phyloP scores from a whole-genome alignment of 2,888 invertebrate genomes.

The Epistrophe eligans region DNA sequence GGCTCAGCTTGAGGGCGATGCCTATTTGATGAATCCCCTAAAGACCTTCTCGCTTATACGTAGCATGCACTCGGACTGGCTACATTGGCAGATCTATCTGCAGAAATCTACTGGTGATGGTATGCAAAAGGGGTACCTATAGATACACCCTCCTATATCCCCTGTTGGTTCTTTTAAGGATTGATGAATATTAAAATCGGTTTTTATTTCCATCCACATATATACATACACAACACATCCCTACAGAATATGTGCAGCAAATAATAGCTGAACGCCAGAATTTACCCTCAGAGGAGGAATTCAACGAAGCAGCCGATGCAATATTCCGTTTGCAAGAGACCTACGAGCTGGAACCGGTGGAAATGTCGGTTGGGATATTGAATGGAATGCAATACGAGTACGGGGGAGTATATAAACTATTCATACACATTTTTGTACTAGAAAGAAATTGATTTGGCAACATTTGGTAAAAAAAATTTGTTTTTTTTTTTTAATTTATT shows the following conservation, averaged over 20 bases:
- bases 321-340: conserved; percentile 88
- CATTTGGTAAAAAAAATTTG: background rate
- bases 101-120: conserved; percentile 77
- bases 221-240: too few relatives aligned
- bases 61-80: conserved; percentile 80
- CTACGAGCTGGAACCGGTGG: conserved; percentile 85
- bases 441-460: background rate
- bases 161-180: background rate
- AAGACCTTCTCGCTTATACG: conserved; percentile 80
- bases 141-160: background rate
- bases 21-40: conserved; percentile 80
- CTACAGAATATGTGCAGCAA: conserved; percentile 40
- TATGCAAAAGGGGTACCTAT: conserved; percentile 38
- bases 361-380: conserved; percentile 84
- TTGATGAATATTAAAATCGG: conserved; percentile 29
- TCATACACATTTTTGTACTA: background rate
- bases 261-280: conserved; percentile 14
- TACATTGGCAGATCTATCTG: conserved; percentile 79
- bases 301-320: conserved; percentile 95
- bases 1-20: conserved; percentile 74
- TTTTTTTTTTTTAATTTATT: background rate
- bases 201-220: conserved; percentile 11
- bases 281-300: conserved; percentile 92
- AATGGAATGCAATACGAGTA: conserved; percentile 78
- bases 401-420: conserved; percentile 2